phyloP scores from a whole-genome alignment of 2,797 vertebrate species.

The Scarus forsteni region DNA sequence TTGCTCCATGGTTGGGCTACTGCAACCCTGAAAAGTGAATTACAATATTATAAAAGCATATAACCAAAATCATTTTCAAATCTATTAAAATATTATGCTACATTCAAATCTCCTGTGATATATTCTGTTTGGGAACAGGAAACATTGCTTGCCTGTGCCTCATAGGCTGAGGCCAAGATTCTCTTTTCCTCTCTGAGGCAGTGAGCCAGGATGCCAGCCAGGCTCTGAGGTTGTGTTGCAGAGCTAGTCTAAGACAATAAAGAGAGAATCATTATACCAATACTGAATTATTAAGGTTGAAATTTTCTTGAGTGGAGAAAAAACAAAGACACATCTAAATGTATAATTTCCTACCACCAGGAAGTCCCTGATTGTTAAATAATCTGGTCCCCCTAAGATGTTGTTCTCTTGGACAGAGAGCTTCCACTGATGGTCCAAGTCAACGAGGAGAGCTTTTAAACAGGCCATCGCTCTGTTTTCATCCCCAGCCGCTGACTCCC shows the following conservation, averaged over 20 bases:
- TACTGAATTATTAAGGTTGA: background rate
- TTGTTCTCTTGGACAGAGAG: constrained; percentile 32
- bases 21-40: constrained; percentile 30
- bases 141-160: constrained; percentile 34
- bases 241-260: constrained; percentile 46
- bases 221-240: background rate
- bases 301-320: background rate
- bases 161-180: constrained; percentile 44
- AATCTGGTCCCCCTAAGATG: constrained; percentile 61
- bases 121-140: too few relatives aligned
- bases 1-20: background rate
- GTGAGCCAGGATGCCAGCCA: constrained; percentile 61
- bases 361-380: constrained; percentile 28
- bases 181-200: constrained; percentile 61
- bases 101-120: too few relatives aligned
- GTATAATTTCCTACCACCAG: constrained; percentile 45
- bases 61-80: too few relatives aligned
- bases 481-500: constrained; percentile 56
- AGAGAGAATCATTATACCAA: background rate
- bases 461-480: constrained; percentile 7
- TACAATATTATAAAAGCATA: background rate
- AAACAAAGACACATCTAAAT: background rate
- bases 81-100: too few relatives aligned
- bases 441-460: constrained; percentile 32
- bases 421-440: constrained; percentile 35